Evolutionary conservation across 2,888 invertebrate species (phyloP).

Genomic region (Punctoribates punctum): DNA sequence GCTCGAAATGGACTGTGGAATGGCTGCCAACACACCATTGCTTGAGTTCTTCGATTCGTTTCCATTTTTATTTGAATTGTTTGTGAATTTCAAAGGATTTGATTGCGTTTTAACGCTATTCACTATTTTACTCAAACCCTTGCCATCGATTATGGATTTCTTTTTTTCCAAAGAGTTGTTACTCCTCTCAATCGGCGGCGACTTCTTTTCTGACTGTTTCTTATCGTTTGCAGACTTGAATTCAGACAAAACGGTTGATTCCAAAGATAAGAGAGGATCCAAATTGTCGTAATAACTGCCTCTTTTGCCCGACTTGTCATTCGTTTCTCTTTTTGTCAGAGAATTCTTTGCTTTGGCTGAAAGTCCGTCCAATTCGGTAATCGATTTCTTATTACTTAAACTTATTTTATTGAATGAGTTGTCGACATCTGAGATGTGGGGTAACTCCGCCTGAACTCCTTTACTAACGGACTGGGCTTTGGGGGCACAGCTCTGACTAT

Average conservation of each 20-base stretch:
- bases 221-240: neutral
- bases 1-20: neutral
- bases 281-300: conserved; percentile 48
- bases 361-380: neutral
- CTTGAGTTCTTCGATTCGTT: neutral
- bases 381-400: conserved; percentile 25
- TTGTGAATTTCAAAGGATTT: neutral
- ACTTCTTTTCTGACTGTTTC: conserved; percentile 18
- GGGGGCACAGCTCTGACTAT: neutral
- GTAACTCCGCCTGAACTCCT: conserved; percentile 21
- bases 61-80: neutral
- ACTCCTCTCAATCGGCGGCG: neutral
- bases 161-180: neutral
- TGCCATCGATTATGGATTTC: conserved; percentile 15
- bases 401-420: conserved; percentile 18
- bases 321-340: neutral
- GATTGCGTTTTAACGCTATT: conserved; percentile 23
- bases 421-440: neutral
- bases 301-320: conserved; percentile 40
- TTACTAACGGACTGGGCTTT: conserved; percentile 22
- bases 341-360: conserved; percentile 7
- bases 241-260: neutral
- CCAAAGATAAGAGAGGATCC: neutral
- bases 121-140: conserved; percentile 28
- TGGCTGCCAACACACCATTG: neutral